phyloP scores from a whole-genome alignment of 92 coral and sea anemone species.

The Virgularia gustaviana region DNA sequence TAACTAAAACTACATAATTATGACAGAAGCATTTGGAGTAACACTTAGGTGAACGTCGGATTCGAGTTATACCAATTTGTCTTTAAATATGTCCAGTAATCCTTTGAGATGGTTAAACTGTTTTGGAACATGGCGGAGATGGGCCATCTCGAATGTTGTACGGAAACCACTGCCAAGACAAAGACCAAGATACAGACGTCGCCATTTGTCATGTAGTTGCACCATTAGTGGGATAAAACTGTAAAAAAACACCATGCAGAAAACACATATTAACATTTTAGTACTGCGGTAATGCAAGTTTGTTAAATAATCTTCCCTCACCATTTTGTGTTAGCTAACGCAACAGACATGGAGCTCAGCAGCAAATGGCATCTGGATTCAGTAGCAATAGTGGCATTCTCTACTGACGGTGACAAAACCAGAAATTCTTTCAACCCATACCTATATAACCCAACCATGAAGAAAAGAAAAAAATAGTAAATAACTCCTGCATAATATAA shows the following conservation, averaged over 20 bases:
- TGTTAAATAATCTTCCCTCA: constrained; percentile 13
- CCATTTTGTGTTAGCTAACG: constrained; percentile 89
- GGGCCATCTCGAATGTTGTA: constrained; percentile 81
- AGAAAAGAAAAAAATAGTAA: not conserved
- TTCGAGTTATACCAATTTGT: constrained; percentile 62
- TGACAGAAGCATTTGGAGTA: not conserved
- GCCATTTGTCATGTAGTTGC: constrained; percentile 84
- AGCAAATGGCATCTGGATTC: constrained; percentile 91
- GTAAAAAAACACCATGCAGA: not conserved
- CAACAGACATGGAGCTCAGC: constrained; percentile 81
- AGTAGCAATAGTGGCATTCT: constrained; percentile 66
- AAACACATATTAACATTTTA: not conserved
- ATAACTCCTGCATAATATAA: not conserved
- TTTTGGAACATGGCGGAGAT: constrained; percentile 65
- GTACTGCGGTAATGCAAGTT: not conserved
- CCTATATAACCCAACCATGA: constrained; percentile 49
- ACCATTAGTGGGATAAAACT: constrained; percentile 83
- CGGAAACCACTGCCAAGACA: constrained; percentile 95
- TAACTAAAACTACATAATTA: no score
- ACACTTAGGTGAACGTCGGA: no score
- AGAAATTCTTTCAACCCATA: constrained; percentile 88
- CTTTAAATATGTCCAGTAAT: constrained; percentile 85
- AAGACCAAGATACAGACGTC: constrained; percentile 83
- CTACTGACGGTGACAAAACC: constrained; percentile 79
- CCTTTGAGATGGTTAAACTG: constrained; percentile 91